These are phyloP conservation scores for Cotesia typhae DNA, from an alignment of 1,140 invertebrate species.

Conservation along the genomic window DNA sequence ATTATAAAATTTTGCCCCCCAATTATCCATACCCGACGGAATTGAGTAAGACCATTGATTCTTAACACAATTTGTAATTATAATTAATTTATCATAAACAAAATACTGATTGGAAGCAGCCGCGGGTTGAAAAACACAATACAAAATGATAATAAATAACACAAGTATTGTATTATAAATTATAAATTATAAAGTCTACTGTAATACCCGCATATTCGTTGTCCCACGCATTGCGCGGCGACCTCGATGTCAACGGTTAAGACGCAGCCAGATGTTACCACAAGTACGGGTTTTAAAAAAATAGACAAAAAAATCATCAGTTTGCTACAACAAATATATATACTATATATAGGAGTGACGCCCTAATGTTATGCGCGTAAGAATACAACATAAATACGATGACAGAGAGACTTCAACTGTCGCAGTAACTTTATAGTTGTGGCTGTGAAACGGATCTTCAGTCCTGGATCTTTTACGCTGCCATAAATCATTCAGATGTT, in stretches of 20 bases:
- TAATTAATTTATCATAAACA: too few species aligned
- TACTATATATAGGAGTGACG: neutral
- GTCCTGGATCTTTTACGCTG: neutral
- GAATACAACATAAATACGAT: neutral
- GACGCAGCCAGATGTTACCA: conserved; percentile 21
- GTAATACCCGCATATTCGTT: neutral
- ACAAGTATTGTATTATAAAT: conserved; percentile 2
- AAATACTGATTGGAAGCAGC: too few species aligned
- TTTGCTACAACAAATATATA: neutral
- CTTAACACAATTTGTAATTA: too few species aligned
- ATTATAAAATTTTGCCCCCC: too few species aligned
- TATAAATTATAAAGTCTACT: conserved; percentile 10
- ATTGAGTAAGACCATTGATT: too few species aligned
- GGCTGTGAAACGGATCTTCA: conserved; percentile 9
- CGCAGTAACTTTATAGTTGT: neutral
- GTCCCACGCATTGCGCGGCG: conserved; percentile 16
- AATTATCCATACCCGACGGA: too few species aligned
- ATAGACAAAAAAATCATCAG: conserved; percentile 5
- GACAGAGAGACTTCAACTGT: neutral
- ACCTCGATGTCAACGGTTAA: neutral
- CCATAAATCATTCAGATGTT: neutral
- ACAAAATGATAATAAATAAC: neutral
- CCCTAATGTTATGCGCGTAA: too few species aligned
- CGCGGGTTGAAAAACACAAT: too few species aligned
- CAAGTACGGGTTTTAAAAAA: conserved; percentile 7